These are phyloP conservation scores for Chloropsis cyanopogon DNA, from an alignment of 2,113 vertebrate genomes.

Conservation along the genomic window DNA sequence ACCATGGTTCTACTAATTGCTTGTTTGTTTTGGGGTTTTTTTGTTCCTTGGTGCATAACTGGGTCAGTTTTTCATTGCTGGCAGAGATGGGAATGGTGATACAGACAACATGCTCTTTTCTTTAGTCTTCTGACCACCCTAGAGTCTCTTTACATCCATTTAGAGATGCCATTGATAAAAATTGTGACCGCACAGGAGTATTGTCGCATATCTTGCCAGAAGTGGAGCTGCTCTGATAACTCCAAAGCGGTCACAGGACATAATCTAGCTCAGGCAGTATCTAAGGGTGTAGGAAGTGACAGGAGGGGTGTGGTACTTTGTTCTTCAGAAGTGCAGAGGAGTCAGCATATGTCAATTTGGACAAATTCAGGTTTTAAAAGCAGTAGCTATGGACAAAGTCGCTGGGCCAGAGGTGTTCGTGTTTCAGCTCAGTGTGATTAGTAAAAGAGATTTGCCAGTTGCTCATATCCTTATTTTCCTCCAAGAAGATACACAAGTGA, in stretches of 20 bases:
- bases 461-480: not conserved
- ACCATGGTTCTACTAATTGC: not conserved
- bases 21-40: not conserved
- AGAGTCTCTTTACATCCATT: not conserved
- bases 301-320: not conserved
- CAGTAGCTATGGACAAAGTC: not conserved
- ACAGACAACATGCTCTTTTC: not conserved
- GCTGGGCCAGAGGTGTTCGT: fast-evolving
- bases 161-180: not conserved
- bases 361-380: not conserved
- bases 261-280: not conserved
- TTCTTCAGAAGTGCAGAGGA: not conserved
- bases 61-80: not conserved
- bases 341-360: not conserved
- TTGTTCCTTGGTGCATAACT: not conserved
- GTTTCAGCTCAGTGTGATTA: not conserved
- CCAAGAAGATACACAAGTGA: not conserved
- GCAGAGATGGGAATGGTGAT: not conserved
- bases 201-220: not conserved
- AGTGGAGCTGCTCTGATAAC: not conserved
- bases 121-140: not conserved
- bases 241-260: not conserved
- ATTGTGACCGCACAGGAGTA: not conserved
- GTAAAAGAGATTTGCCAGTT: not conserved
- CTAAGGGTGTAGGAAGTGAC: not conserved